phyloP scores from a whole-genome alignment of 2,113 vertebrate species.

The Dipodomys ordii region DNA sequence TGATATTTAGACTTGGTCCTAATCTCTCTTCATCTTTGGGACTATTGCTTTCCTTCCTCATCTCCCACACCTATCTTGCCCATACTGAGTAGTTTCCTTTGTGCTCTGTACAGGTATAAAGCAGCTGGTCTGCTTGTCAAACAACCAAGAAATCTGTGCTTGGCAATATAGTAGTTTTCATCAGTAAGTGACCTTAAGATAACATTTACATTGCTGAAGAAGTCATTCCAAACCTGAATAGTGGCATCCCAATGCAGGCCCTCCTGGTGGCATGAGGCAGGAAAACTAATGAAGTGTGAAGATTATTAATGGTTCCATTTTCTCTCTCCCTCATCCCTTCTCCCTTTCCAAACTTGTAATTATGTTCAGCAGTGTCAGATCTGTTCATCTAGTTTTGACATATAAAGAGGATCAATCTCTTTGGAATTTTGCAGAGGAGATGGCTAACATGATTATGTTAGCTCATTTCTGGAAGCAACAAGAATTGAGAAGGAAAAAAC shows the following conservation, averaged over 20 bases:
- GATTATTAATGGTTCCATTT: constrained; percentile 81
- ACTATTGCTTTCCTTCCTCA: constrained; percentile 7
- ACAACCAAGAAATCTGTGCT: constrained; percentile 80
- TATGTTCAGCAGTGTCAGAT: constrained; percentile 74
- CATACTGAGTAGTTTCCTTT: constrained; percentile 69
- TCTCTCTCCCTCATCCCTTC: not conserved
- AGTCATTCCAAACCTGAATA: constrained; percentile 75
- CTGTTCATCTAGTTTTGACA: constrained; percentile 74
- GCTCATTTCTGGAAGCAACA: not conserved
- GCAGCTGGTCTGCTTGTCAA: constrained; percentile 82
- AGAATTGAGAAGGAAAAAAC: not conserved
- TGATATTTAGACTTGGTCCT: not conserved
- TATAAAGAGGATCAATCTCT: constrained; percentile 75
- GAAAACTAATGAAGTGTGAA: constrained; percentile 75
- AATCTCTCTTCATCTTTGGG: not conserved
- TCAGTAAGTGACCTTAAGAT: constrained; percentile 84
- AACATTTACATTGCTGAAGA: constrained; percentile 82
- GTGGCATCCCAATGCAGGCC: constrained; percentile 68
- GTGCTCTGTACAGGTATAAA: constrained; percentile 63
- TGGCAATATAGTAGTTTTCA: constrained; percentile 81
- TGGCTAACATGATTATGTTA: not conserved
- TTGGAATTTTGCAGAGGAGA: constrained; percentile 79
- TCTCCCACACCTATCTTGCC: not conserved
- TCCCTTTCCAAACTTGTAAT: constrained; percentile 69
- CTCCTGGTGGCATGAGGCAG: constrained; percentile 53